A percentile compares a stretch with the other conserved stretches of the same genome.
These are phyloP conservation scores for Lineus longissimus DNA, from an alignment of 1,140 invertebrate species.

Conservation along the genomic window DNA sequence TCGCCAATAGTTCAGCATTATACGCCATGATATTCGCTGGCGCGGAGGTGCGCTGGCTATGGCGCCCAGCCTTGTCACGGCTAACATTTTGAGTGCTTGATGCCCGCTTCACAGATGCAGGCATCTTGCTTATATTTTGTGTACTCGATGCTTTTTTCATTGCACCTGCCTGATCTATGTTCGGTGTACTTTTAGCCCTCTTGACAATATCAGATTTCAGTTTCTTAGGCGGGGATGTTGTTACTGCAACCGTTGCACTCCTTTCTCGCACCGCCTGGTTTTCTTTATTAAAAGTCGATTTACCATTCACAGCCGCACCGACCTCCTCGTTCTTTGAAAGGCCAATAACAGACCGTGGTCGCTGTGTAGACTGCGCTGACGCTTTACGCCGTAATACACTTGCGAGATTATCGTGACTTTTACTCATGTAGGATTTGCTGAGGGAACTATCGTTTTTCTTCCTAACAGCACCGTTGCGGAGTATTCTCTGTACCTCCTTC, in stretches of 20 bases:
- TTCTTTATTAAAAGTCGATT: neutral
- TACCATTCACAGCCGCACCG: neutral
- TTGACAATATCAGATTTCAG: neutral
- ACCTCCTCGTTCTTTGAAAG: conserved; percentile 17
- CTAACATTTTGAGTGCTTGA: conserved; percentile 49
- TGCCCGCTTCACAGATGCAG: conserved; percentile 39
- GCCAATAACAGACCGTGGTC: conserved; percentile 33
- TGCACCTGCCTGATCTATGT: conserved; percentile 35
- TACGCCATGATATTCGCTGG: conserved; percentile 52
- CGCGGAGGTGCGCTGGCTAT: conserved; percentile 40
- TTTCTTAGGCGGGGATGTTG: neutral
- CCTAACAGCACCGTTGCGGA: no score
- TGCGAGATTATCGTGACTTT: conserved; percentile 50
- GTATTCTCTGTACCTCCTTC: no score
- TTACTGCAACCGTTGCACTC: conserved; percentile 5
- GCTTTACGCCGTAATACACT: conserved; percentile 17
- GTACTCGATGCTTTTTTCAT: conserved; percentile 17
- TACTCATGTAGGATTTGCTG: conserved; percentile 43
- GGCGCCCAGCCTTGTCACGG: neutral
- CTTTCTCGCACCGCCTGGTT: conserved; percentile 21
- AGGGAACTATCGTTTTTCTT: neutral
- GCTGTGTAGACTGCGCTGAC: neutral
- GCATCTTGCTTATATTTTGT: conserved; percentile 25
- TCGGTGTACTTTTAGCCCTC: conserved; percentile 45
- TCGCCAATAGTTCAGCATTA: conserved; percentile 52